Evolutionary conservation across 2,113 vertebrate species (phyloP).

Genomic region (Pygoscelis antarcticus): DNA sequence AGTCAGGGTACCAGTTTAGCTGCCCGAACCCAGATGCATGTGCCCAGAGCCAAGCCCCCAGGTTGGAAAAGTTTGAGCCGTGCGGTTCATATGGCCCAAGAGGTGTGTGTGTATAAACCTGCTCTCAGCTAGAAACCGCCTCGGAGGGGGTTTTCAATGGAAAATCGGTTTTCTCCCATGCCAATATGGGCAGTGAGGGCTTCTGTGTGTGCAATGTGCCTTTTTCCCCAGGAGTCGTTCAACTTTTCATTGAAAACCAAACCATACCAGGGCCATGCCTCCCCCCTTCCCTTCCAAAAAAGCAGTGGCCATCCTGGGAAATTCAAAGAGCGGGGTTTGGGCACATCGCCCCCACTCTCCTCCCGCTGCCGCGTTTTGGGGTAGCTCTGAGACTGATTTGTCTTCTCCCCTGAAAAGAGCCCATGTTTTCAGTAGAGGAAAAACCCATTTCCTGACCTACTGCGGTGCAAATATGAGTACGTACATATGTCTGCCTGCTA

Average conservation of each 20-base stretch:
- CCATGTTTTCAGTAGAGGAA: neutral
- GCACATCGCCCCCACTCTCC: rapidly evolving
- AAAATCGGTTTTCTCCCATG: neutral
- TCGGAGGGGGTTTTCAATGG: neutral
- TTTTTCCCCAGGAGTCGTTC: neutral
- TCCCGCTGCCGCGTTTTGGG: rapidly evolving
- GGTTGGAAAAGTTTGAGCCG: neutral
- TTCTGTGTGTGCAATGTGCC: neutral
- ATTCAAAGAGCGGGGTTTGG: rapidly evolving
- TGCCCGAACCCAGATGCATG: neutral
- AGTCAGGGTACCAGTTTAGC: no score
- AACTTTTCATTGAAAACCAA: neutral
- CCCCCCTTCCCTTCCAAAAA: neutral
- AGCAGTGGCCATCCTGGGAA: neutral
- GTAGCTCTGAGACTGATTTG: no score
- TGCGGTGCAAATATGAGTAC: neutral
- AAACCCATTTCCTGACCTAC: neutral
- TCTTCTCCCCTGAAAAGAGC: neutral
- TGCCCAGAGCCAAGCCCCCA: neutral
- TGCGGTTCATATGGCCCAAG: neutral
- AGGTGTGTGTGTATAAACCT: neutral
- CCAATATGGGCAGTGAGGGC: rapidly evolving
- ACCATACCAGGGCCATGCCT: rapidly evolving
- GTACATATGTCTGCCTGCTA: neutral
- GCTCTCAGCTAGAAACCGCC: neutral